phyloP scores from a whole-genome alignment of 2,113 vertebrate genomes.

The Larimichthys polyactis region DNA sequence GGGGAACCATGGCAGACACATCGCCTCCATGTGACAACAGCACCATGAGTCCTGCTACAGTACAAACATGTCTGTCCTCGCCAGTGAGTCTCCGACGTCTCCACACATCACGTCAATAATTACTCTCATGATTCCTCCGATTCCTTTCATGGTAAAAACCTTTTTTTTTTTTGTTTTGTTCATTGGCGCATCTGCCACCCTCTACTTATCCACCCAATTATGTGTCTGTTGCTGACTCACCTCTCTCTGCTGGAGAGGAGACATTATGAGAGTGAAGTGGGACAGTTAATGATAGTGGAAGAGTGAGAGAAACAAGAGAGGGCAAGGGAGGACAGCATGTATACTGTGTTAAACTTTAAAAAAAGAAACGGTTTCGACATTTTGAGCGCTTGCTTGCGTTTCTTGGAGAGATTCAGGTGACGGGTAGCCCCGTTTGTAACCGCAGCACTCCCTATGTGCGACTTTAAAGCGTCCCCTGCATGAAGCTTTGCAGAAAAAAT shows the following conservation, averaged over 20 bases:
- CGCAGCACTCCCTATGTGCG: background rate
- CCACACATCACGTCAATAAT: conserved; percentile 10
- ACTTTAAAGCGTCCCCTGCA: background rate
- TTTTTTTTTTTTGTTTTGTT: background rate
- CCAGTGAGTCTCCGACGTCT: background rate
- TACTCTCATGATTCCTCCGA: conserved; percentile 21
- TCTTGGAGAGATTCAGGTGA: conserved; percentile 1
- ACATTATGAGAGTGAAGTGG: conserved; percentile 41
- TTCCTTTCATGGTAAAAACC: conserved; percentile 17
- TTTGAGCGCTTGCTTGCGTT: background rate
- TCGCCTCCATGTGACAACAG: conserved; percentile 54
- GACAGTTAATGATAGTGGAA: conserved; percentile 50
- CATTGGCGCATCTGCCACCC: conserved; percentile 24
- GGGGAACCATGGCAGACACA: conserved; percentile 39
- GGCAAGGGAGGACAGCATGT: conserved; percentile 24
- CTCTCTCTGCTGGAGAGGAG: conserved; percentile 45
- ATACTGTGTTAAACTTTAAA: conserved; percentile 12
- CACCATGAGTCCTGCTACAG: background rate
- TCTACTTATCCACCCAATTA: conserved; percentile 63
- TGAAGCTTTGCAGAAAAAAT: background rate
- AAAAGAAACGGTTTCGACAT: background rate
- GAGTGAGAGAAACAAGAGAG: conserved; percentile 25
- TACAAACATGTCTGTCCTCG: conserved; percentile 1
- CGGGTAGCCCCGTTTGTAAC: background rate
- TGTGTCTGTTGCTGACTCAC: conserved; percentile 68